phyloP scores from a whole-genome alignment of 2,113 vertebrate species.

The Saguinus imperator region DNA sequence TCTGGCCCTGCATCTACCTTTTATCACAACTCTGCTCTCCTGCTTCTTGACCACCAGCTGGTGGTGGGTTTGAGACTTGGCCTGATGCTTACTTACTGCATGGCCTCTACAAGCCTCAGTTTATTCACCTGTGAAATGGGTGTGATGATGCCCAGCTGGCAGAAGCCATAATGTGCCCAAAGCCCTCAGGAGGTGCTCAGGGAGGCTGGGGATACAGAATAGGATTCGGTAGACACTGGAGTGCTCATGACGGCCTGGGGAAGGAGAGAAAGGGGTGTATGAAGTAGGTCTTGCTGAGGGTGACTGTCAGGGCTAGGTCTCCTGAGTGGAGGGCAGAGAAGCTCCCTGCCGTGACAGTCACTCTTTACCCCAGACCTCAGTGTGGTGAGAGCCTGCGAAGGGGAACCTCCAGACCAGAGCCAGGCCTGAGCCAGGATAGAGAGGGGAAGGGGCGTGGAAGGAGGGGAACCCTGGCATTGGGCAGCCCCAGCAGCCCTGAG shows the following conservation, averaged over 20 bases:
- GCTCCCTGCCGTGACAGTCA: not conserved
- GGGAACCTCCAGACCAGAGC: not conserved
- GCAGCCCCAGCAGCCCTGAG: not conserved
- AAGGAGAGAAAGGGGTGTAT: fast-evolving
- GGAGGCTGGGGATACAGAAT: not conserved
- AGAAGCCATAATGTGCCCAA: fast-evolving
- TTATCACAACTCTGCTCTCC: not conserved
- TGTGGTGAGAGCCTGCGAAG: not conserved
- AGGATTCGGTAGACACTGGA: not conserved
- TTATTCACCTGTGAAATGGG: not conserved
- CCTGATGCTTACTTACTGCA: not conserved
- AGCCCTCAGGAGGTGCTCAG: not conserved
- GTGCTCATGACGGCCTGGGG: not conserved
- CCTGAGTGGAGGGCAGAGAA: not conserved
- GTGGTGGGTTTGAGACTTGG: not conserved
- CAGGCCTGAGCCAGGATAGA: not conserved
- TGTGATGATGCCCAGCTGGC: too few relatives aligned
- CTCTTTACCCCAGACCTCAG: not conserved
- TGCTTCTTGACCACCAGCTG: not conserved
- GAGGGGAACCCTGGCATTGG: not conserved
- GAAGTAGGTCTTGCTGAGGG: not conserved
- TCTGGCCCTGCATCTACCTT: not conserved
- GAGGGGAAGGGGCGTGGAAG: fast-evolving
- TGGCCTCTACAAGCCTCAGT: not conserved
- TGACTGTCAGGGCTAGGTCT: not conserved